Conservation (phyloP, 2,888 invertebrate genomes). For the Idaea straminata region DNA sequence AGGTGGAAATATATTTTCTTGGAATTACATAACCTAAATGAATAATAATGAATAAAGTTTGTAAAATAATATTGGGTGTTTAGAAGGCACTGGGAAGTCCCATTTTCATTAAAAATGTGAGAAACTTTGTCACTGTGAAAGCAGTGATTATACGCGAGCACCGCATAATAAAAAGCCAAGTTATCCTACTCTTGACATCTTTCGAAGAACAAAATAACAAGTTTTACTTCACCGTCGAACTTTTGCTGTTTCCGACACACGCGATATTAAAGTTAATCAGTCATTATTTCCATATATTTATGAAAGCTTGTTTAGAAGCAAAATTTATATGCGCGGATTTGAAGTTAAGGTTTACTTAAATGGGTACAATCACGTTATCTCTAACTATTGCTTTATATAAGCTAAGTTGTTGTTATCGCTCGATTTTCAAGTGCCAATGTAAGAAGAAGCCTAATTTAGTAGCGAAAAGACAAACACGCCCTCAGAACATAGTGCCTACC, state of each 20-base stretch:
- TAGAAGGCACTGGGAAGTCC: neutral
- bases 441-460: neutral
- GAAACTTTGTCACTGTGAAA: constrained; percentile 13
- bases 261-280: constrained; percentile 42
- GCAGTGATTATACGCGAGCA: constrained; percentile 17
- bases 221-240: constrained; percentile 38
- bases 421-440: neutral
- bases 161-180: constrained; percentile 18
- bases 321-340: constrained; percentile 16
- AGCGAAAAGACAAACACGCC: neutral
- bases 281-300: constrained; percentile 29
- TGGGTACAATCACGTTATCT: neutral
- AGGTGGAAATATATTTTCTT: neutral
- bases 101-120: constrained; percentile 13
- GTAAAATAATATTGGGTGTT: neutral
- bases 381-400: neutral
- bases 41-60: neutral
- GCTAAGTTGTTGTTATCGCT: neutral
- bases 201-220: constrained; percentile 33
- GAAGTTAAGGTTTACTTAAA: neutral
- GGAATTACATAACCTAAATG: neutral
- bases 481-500: neutral
- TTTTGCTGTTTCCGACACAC: constrained; percentile 39
- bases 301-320: constrained; percentile 3
- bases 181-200: constrained; percentile 25